Evolutionary conservation across 1,140 invertebrate genomes (phyloP), one percentile per base, ranked within the genome.

Genomic region (Eupristina koningsbergeri): DNA sequence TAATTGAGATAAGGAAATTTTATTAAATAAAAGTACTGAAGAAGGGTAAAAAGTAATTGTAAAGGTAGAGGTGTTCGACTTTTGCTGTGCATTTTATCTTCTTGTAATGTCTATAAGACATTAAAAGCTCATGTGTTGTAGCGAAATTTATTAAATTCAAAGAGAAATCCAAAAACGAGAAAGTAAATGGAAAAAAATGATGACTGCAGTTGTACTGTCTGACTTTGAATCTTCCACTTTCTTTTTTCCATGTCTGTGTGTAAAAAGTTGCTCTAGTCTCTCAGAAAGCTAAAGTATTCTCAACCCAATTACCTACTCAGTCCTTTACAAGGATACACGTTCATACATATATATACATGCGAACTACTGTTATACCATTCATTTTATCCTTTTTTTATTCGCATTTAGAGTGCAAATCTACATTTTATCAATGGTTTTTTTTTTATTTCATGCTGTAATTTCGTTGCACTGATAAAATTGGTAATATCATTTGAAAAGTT

Each of bases 331-430:
- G 19, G 29, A 75, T 80, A 64, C 45, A 29, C n/a, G 5, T 36
- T 39, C 7, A 53, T 11, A n/a, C n/a, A n/a, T n/a, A n/a, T n/a
- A n/a, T n/a, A n/a, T n/a, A n/a, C n/a, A n/a, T n/a, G n/a, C n/a
- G n/a, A 26, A 75, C 45, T 50, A 31, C 73, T 26, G 47, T 29
- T n/a, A 75, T 34, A n/a, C 50, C 22, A 41, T 45, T 50, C 39
- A 39, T 74, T 76, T 76, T 67, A 67, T 61, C 29, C 45, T 39
- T 76, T 5, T 67, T 75, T 74, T 34, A 75, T 81, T 75, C 53
- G 63, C 81, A 83, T 83, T 77, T 77, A 69, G 15, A 83, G 61
- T 77, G 74, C 19, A 58, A 69, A 64, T 83, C 69, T 69, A 53
- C 61, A n/a, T 77, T 77, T 69, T 67, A 47, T 64, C 22, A 31